Evolutionary conservation across 2,888 invertebrate genomes (phyloP).

Genomic region (Callinectes sapidus): DNA sequence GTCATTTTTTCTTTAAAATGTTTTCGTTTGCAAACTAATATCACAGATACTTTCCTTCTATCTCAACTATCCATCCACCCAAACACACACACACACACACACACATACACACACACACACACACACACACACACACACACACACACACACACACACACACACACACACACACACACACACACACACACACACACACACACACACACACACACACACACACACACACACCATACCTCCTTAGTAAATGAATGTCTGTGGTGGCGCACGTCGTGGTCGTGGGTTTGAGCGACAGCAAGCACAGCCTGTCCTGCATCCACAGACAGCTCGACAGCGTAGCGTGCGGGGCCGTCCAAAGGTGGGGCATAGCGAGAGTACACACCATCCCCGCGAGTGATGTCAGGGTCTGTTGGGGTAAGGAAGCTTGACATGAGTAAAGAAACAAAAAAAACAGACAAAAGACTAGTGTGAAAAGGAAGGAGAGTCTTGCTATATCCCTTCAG

Average conservation of each 20-base stretch:
- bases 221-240: conserved; percentile 57
- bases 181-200: conserved; percentile 40
- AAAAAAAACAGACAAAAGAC: too few relatives aligned
- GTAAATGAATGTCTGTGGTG: conserved; percentile 62
- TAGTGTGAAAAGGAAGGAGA: not conserved
- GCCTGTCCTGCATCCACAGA: conserved; percentile 69
- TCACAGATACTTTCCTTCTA: too few relatives aligned
- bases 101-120: conserved; percentile 34
- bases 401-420: conserved; percentile 77
- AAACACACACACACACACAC: not conserved
- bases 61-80: too few relatives aligned
- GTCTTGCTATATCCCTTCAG: too few relatives aligned
- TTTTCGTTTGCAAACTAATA: too few relatives aligned
- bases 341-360: conserved; percentile 70
- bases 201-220: conserved; percentile 16
- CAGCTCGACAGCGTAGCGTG: conserved; percentile 68
- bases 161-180: not conserved
- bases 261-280: conserved; percentile 60
- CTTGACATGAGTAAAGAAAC: not conserved
- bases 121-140: conserved; percentile 41
- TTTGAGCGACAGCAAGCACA: conserved; percentile 60
- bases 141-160: not conserved
- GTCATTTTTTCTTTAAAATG: too few relatives aligned
- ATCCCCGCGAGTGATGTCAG: conserved; percentile 82
- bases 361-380: conserved; percentile 82